Conservation (phyloP, 2,113 vertebrate genomes). For the Colistium nudipinnis region DNA sequence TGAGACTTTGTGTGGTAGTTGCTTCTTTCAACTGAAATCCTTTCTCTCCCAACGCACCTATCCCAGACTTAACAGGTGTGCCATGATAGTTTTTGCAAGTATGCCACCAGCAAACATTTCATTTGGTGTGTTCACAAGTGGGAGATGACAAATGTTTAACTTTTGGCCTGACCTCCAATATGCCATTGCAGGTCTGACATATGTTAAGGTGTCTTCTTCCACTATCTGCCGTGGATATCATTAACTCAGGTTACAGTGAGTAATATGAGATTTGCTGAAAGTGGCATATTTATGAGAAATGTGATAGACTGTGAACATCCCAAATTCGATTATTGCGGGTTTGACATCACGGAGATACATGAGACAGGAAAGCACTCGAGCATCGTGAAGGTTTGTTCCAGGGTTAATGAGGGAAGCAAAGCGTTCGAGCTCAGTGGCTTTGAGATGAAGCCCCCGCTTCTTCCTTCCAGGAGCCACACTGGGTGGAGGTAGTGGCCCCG, state of each 20-base stretch:
- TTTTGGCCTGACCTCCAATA: neutral
- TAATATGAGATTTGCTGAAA: slow-evolving; percentile 9
- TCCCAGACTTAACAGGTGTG: slow-evolving; percentile 20
- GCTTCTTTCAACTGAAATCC: slow-evolving; percentile 17
- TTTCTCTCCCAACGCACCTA: slow-evolving; percentile 11
- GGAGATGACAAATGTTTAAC: neutral
- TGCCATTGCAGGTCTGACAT: neutral
- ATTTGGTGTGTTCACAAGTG: slow-evolving; percentile 25
- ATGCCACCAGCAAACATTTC: neutral
- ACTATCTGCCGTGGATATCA: slow-evolving; percentile 1
- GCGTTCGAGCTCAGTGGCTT: slow-evolving; percentile 19
- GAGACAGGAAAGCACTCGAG: slow-evolving; percentile 64
- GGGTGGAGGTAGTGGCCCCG: slow-evolving; percentile 48
- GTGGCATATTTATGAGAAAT: slow-evolving; percentile 6
- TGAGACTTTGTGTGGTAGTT: slow-evolving; percentile 50
- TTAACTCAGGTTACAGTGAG: neutral
- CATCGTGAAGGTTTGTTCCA: slow-evolving; percentile 23
- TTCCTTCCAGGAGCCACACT: slow-evolving; percentile 13
- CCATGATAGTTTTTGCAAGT: neutral
- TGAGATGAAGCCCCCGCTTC: slow-evolving; percentile 23
- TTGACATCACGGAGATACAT: slow-evolving; percentile 12
- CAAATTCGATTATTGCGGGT: slow-evolving; percentile 24
- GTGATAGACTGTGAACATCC: slow-evolving; percentile 11
- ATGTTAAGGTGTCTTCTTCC: neutral
- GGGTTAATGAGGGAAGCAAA: slow-evolving; percentile 35